These are phyloP conservation scores for Microvelia longipes DNA, from an alignment of 1,140 invertebrate genomes.

Conservation along the genomic window DNA sequence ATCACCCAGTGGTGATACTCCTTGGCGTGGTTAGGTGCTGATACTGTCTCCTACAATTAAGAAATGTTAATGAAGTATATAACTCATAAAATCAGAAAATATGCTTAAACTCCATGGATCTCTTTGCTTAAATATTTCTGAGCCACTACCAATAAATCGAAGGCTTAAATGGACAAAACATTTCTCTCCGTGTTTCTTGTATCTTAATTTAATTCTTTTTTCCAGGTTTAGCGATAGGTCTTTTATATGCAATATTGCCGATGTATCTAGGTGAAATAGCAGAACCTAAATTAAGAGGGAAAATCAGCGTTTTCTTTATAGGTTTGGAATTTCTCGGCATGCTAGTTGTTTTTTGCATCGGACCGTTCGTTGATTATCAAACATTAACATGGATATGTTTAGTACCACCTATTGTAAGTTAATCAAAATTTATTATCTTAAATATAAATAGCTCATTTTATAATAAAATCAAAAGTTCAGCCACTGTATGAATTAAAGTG, in stretches of 20 bases:
- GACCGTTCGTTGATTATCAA: constrained; percentile 51
- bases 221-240: constrained; percentile 49
- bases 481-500: no score
- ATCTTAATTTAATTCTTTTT: not conserved
- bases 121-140: no score
- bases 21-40: no score
- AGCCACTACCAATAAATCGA: no score
- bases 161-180: not conserved
- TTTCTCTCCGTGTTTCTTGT: not conserved
- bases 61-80: no score
- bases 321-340: constrained; percentile 63
- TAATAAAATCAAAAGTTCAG: no score
- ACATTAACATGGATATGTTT: constrained; percentile 47
- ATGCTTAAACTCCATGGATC: no score
- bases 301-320: constrained; percentile 58
- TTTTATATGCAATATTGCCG: constrained; percentile 56
- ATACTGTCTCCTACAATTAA: no score
- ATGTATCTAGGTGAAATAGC: constrained; percentile 76
- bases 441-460: no score
- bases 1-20: no score
- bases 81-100: no score
- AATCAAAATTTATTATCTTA: not conserved
- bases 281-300: constrained; percentile 18
- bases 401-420: constrained; percentile 35
- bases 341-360: constrained; percentile 55